Conservation (phyloP, 1,140 invertebrate species). For the Cydia pomonella region DNA sequence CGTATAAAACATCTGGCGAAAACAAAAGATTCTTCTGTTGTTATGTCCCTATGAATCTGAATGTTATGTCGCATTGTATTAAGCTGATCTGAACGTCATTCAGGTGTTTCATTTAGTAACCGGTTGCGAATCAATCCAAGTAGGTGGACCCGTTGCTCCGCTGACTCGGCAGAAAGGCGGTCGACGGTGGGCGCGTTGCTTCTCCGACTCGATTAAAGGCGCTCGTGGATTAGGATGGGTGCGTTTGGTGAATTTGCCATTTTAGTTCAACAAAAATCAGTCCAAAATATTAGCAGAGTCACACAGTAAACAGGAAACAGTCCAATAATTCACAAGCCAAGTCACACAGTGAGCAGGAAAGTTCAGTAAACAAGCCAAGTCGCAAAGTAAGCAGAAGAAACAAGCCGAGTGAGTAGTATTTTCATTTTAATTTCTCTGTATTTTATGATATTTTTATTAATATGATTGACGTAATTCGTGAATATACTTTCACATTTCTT, state of each 20-base stretch:
- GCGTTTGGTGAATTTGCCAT: not conserved
- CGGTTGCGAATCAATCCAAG: constrained; percentile 12
- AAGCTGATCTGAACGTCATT: not conserved
- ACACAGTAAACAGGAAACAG: not conserved
- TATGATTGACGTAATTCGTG: no score
- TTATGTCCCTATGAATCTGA: not conserved
- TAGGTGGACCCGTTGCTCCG: constrained; percentile 19
- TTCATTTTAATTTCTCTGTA: no score
- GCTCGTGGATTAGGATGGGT: constrained; percentile 12
- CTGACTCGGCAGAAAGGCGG: not conserved
- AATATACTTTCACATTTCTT: no score
- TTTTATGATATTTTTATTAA: no score
- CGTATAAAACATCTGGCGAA: constrained; percentile 39
- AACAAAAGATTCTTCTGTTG: constrained; percentile 15
- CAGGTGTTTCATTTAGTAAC: constrained; percentile 21
- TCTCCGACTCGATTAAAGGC: not conserved
- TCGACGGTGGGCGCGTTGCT: constrained; percentile 13
- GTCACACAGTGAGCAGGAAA: not conserved
- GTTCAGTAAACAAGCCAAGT: not conserved
- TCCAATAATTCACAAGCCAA: not conserved
- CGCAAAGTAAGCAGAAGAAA: no score
- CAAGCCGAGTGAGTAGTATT: no score
- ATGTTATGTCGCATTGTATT: constrained; percentile 1
- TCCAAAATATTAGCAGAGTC: not conserved
- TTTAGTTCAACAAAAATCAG: not conserved